phyloP scores from a whole-genome alignment of 2,113 vertebrate genomes.

The Spea bombifrons region DNA sequence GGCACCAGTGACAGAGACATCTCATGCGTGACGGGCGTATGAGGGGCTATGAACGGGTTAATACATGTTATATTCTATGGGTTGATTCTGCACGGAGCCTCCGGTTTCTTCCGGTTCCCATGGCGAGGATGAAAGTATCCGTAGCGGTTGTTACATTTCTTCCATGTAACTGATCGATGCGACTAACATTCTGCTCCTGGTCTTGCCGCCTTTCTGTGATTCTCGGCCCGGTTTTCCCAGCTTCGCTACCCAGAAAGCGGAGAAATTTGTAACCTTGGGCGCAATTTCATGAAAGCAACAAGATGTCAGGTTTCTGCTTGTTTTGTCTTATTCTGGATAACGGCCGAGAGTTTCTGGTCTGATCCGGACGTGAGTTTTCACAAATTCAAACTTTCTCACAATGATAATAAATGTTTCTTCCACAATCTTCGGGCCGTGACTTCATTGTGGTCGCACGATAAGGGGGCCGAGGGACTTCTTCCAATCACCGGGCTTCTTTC shows the following conservation, averaged over 20 bases:
- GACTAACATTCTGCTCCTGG: no score
- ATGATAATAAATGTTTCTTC: slow-evolving; percentile 33
- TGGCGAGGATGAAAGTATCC: no score
- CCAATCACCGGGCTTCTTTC: background rate
- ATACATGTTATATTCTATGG: no score
- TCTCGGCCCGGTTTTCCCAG: background rate
- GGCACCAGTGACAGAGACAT: no score
- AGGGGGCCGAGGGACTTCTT: background rate
- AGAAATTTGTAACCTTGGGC: slow-evolving; percentile 39
- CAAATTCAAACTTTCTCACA: slow-evolving; percentile 45
- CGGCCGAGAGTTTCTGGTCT: background rate
- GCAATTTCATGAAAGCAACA: slow-evolving; percentile 40
- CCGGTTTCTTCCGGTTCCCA: no score
- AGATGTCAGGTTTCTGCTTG: slow-evolving; percentile 29
- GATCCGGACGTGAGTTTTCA: slow-evolving; percentile 7
- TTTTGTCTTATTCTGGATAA: slow-evolving; percentile 33
- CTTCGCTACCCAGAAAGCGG: background rate
- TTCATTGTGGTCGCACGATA: background rate
- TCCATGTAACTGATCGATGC: no score
- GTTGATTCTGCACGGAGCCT: no score
- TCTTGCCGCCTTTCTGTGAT: no score
- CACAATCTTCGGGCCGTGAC: slow-evolving; percentile 7
- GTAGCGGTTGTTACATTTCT: no score
- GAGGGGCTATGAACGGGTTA: no score
- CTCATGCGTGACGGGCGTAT: no score